phyloP scores from a whole-genome alignment of 2,888 invertebrate genomes.

The Pterobdella sp. region DNA sequence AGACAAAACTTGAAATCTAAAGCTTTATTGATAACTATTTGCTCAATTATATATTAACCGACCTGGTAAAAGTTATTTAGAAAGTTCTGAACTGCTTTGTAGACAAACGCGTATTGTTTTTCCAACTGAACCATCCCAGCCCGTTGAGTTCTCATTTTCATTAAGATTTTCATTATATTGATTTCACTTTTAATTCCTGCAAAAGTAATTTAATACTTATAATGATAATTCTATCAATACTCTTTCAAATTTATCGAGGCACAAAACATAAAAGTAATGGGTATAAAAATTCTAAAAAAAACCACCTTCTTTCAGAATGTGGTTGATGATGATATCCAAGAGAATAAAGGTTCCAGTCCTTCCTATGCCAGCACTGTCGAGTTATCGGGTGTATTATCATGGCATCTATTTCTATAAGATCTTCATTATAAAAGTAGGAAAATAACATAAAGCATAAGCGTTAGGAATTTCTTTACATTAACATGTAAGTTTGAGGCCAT shows the following conservation, averaged over 20 bases:
- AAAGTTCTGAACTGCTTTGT: constrained; percentile 69
- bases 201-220: constrained; percentile 7
- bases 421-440: no score
- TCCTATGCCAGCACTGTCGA: constrained; percentile 75
- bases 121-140: constrained; percentile 99
- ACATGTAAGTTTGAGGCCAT: no score
- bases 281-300: neutral
- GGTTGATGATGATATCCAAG: constrained; percentile 93
- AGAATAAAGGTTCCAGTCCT: constrained; percentile 97
- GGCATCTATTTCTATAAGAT: no score
- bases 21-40: no score
- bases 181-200: constrained; percentile 84
- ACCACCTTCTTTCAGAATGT: constrained; percentile 75
- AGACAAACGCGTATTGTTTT: constrained; percentile 98
- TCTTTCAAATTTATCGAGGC: no score
- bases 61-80: constrained; percentile 35
- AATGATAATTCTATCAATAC: constrained; percentile 3
- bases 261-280: neutral
- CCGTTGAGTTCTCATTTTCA: constrained; percentile 89
- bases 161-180: constrained; percentile 92
- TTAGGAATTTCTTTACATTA: no score
- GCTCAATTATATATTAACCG: no score
- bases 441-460: no score
- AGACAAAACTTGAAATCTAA: no score
- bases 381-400: no score